A percentile compares a stretch with the other conserved stretches of the same genome.
phyloP scores from a whole-genome alignment of 2,888 invertebrate genomes.

The Drosophila hamatofila region DNA sequence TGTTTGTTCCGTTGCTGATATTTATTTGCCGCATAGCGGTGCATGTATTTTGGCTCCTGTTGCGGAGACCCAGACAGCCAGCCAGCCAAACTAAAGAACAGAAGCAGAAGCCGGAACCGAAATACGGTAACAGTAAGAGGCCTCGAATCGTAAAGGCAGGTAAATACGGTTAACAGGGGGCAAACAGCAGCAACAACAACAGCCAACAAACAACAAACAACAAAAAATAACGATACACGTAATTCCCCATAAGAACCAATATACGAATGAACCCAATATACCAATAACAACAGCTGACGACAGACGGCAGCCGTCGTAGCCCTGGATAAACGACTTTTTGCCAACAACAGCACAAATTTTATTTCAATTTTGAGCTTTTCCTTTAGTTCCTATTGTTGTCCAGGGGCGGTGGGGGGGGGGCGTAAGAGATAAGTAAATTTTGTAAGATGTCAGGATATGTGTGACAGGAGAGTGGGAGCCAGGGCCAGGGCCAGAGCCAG shows the following conservation, averaged over 20 bases:
- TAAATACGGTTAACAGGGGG: constrained; percentile 35
- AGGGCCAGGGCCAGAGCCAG: too few relatives aligned
- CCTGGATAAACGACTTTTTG: constrained; percentile 46
- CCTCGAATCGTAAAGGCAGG: constrained; percentile 10
- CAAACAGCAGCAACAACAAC: background rate
- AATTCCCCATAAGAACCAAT: constrained; percentile 51
- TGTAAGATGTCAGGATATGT: constrained; percentile 49
- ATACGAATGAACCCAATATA: constrained; percentile 48
- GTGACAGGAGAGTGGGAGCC: constrained; percentile 29
- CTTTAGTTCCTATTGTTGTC: background rate
- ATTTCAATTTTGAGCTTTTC: constrained; percentile 31
- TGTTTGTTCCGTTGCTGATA: constrained; percentile 43
- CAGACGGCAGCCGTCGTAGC: constrained; percentile 38
- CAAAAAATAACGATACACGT: constrained; percentile 47
- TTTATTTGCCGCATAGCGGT: constrained; percentile 67
- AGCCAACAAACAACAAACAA: constrained; percentile 4
- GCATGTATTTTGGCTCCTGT: constrained; percentile 57
- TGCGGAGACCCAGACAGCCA: constrained; percentile 1
- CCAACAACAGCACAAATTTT: constrained; percentile 44
- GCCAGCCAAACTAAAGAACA: constrained; percentile 16
- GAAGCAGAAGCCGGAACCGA: constrained; percentile 11
- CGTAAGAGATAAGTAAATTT: constrained; percentile 10
- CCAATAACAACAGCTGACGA: constrained; percentile 59
- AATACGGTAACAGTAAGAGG: constrained; percentile 16
- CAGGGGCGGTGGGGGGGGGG: background rate